Percentiles rank a stretch among this genome's conserved stretches.
These are phyloP conservation scores for Eugnorisma glareosa DNA, from an alignment of 2,888 invertebrate species.

Conservation along the genomic window DNA sequence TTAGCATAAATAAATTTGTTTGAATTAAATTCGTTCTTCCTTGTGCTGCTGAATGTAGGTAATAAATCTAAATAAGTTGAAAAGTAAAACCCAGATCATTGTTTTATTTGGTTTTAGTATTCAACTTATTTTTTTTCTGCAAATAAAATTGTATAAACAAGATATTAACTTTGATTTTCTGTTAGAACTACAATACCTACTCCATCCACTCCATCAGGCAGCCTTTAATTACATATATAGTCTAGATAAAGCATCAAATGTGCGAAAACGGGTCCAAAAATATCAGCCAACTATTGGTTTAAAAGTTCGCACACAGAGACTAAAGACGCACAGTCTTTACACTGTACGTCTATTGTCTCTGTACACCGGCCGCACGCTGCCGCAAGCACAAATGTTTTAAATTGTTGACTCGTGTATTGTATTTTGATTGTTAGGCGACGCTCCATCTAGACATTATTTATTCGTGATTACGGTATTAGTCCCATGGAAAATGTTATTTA, in stretches of 20 bases:
- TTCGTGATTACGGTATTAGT: not conserved
- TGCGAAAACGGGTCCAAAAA: too few relatives aligned
- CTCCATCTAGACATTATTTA: too few relatives aligned
- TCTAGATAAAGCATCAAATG: too few relatives aligned
- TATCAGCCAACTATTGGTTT: too few relatives aligned
- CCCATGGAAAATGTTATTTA: not conserved
- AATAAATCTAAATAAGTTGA: not conserved
- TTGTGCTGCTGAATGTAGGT: constrained; percentile 16
- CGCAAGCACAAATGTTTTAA: too few relatives aligned
- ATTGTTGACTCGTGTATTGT: too few relatives aligned
- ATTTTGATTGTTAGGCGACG: too few relatives aligned
- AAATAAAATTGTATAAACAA: not conserved
- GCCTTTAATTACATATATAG: too few relatives aligned
- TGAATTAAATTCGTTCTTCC: constrained; percentile 36
- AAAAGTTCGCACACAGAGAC: too few relatives aligned
- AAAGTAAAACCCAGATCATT: not conserved
- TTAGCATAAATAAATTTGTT: constrained; percentile 50
- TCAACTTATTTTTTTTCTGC: not conserved
- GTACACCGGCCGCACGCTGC: too few relatives aligned
- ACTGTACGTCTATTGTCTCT: too few relatives aligned
- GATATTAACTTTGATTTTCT: not conserved
- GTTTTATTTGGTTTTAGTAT: not conserved
- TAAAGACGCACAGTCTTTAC: too few relatives aligned
- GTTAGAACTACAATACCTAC: not conserved
- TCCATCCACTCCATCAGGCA: not conserved